Evolutionary conservation across 2,888 invertebrate genomes (phyloP), one percentile per base, ranked within the genome.

Genomic region (Limnephilus marmoratus): DNA sequence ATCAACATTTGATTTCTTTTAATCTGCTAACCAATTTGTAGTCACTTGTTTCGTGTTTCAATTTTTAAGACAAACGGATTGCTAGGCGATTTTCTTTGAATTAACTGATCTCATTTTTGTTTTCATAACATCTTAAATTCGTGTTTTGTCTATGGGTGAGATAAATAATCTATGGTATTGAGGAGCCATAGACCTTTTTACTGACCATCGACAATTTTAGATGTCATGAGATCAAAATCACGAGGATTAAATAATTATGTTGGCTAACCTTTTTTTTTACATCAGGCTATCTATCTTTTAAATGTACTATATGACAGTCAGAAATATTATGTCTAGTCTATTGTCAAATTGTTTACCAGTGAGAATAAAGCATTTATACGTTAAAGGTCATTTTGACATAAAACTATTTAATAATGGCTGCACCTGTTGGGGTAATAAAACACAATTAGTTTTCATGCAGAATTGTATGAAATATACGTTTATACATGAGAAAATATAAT

Each of bases 321-420:
- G 24, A 68, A 68, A 68, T 68, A 68, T 68, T 68, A 68, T 37
- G 24, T 89, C 88, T 89, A 89, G 88, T 89, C 88, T 18, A 80
- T 80, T 89, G 81, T 81, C 81, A 89, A 45, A 80, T 89, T 81
- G 41, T 80, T 80, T 89, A 89, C 88, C 88, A 89, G 88, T 89
- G 88, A 89, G 88, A 89, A 89, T 24, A 89, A 89, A 80, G 88
- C 88, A 81, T 89, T 89, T 89, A 89, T 89, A 81, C 41, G 29
- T 31, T 37, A 89, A 80, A 80, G 81, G 88, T 89, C 80, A 89
- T 80, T 89, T 89, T 80, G 41, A 89, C 24, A 41, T 80, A n/a
- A 89, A 34, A 89, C 34, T 89, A 89, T 80, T 80, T 89, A 81
- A 89, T 34, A 24, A 89, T 80, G 53, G 68, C 87, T 87, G 34